Conservation (phyloP, 2,113 vertebrate genomes). For the Sinocyclocheilus grahami region DNA sequence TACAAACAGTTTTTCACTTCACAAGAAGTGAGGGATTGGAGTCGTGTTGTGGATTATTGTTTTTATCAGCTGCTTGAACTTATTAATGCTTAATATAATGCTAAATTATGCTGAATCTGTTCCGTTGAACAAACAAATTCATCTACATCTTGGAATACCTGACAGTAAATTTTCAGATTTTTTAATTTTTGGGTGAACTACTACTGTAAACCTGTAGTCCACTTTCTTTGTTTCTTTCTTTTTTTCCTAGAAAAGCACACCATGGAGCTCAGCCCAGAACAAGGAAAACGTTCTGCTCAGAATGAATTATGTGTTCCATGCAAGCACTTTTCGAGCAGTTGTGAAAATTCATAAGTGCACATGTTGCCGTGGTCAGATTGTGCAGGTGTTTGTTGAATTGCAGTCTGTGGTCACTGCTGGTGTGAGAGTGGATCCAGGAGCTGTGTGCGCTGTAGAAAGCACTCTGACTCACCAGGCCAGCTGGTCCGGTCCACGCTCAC, state of each 20-base stretch:
- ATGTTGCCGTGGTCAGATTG: constrained; percentile 34
- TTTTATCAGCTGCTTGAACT: neutral
- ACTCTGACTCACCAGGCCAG: constrained; percentile 58
- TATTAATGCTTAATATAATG: too few species aligned
- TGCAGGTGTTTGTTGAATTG: constrained; percentile 42
- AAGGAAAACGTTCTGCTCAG: neutral
- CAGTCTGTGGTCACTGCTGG: constrained; percentile 48
- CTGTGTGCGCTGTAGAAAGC: constrained; percentile 47
- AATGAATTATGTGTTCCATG: constrained; percentile 37
- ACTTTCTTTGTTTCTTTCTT: too few species aligned
- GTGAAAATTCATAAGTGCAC: constrained; percentile 41
- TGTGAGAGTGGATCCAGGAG: constrained; percentile 48
- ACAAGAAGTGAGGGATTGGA: neutral
- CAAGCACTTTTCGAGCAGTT: constrained; percentile 39
- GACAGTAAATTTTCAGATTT: too few species aligned
- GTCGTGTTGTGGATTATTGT: neutral
- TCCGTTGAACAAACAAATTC: too few species aligned
- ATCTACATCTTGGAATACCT: too few species aligned
- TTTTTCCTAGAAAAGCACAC: neutral
- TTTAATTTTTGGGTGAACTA: too few species aligned
- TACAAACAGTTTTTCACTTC: neutral
- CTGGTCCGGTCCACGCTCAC: constrained; percentile 56
- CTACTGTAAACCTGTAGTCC: neutral
- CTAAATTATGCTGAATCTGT: too few species aligned
- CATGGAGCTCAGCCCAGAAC: neutral